Evolutionary conservation across 2,888 invertebrate species (phyloP).

Genomic region (Drosophila kuntzei): DNA sequence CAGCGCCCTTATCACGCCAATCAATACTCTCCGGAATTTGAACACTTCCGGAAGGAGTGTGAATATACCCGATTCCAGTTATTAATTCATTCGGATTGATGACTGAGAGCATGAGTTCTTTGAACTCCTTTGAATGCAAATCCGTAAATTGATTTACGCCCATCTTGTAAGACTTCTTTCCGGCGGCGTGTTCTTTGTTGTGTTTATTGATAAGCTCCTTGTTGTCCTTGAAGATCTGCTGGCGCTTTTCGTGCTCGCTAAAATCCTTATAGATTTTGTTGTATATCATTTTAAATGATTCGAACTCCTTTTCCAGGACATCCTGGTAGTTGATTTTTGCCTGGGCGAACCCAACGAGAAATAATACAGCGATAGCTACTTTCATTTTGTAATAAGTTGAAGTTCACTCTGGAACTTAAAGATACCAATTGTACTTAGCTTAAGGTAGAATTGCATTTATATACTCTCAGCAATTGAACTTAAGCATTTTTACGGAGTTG

Average conservation of each 20-base stretch:
- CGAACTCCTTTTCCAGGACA: conserved; percentile 10
- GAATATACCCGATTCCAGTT: background rate
- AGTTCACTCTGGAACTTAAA: background rate
- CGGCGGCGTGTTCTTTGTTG: background rate
- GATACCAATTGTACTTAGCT: conserved; percentile 1
- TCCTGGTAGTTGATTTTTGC: background rate
- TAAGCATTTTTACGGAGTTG: background rate
- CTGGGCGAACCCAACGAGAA: conserved; percentile 10
- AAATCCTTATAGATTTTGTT: conserved; percentile 16
- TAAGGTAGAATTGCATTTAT: background rate
- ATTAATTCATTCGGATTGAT: background rate
- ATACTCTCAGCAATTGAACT: background rate
- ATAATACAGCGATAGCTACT: conserved; percentile 1
- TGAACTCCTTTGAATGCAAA: conserved; percentile 7
- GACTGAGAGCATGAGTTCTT: conserved; percentile 6
- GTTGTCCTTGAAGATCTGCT: conserved; percentile 14
- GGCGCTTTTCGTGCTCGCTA: conserved; percentile 1
- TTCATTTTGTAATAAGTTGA: conserved; percentile 10
- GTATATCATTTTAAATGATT: conserved; percentile 3
- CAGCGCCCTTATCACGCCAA: conserved; percentile 38
- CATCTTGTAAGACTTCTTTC: conserved; percentile 17
- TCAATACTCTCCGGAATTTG: conserved; percentile 21
- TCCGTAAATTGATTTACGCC: conserved; percentile 24
- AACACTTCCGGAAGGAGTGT: background rate
- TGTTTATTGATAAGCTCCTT: conserved; percentile 10